Evolutionary conservation across 1,140 invertebrate species (phyloP), one percentile per base, ranked within the genome.

Genomic region (Xylocopa sonorina): DNA sequence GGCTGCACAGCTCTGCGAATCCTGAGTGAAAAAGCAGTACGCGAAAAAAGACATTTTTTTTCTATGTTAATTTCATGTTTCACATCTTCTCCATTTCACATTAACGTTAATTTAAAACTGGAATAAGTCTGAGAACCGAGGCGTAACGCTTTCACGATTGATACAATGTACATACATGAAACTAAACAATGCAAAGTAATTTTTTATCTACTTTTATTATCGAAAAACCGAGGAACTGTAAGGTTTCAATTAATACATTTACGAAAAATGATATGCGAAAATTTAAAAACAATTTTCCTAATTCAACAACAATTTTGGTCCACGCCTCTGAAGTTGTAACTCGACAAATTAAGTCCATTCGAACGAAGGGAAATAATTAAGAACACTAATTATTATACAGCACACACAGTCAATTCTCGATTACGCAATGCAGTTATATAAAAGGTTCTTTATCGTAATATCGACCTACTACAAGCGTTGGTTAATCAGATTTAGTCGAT

Each of bases 401-500:
- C 14, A 38, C 14, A 51, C 9, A 41, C 41, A 76, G 38, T 69
- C 32, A 69, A 77, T 77, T 77, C 34, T 50, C 32, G 41, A 78
- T 71, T 51, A 78, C 32, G 24, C 34, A 41, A 43, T 41, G 21
- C 27, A 38, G 32, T 50, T 71, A n/a, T 51, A 48, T 21, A 18
- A 71, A 50, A 71, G 12, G 18, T 80, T 67, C 41, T 67, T 75
- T 57, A 5, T 64, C n/a, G 27, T 34, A 43, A 68, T 46, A 69
- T 74, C 41, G n/a, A 63, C 14, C 27, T 38, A 38, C 48, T 60
- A 50, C 50, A 46, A 41, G 41, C 69, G 50, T 66, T 41, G 63
- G 18, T 55, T 80, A 34, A 71, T 71, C 64, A 51, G 27, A 67
- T 50, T 79, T 60, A 48, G n/a, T 71, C 60, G 32, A 67, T 34